phyloP scores from a whole-genome alignment of 2,113 vertebrate genomes.

The Raja brachyura region DNA sequence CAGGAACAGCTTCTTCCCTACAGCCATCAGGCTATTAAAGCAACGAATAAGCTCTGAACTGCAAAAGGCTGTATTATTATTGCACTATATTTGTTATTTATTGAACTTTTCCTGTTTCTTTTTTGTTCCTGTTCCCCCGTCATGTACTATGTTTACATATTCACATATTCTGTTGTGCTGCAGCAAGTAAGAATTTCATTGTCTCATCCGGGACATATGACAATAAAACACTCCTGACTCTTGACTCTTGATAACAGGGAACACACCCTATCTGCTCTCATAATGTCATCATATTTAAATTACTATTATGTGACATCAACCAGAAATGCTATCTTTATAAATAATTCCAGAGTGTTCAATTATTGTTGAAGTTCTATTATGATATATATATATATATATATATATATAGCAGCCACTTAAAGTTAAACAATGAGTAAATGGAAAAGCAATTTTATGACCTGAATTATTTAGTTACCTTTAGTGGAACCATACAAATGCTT shows the following conservation, averaged over 20 bases:
- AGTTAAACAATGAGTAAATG: conserved; percentile 9
- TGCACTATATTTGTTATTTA: too few relatives aligned
- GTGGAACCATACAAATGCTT: not conserved
- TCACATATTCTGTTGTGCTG: too few relatives aligned
- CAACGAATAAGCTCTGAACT: too few relatives aligned
- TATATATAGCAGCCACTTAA: not conserved
- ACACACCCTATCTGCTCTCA: not conserved
- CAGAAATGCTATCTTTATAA: not conserved
- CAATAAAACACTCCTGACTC: too few relatives aligned
- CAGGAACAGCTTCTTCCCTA: too few relatives aligned
- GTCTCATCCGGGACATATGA: too few relatives aligned
- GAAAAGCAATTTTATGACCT: conserved; percentile 4
- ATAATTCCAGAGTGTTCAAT: conserved; percentile 1
- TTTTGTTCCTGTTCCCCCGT: too few relatives aligned
- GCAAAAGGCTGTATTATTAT: too few relatives aligned
- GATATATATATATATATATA: not conserved
- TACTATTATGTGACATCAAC: not conserved
- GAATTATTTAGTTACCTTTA: not conserved
- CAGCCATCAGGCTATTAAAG: too few relatives aligned
- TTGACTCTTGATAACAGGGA: not conserved
- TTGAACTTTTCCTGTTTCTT: too few relatives aligned
- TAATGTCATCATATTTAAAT: not conserved
- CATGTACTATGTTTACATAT: too few relatives aligned
- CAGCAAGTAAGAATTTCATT: too few relatives aligned
- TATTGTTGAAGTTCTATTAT: not conserved